These are phyloP conservation scores for Leptothorax acervorum DNA, from an alignment of 2,888 invertebrate genomes.

Conservation along the genomic window DNA sequence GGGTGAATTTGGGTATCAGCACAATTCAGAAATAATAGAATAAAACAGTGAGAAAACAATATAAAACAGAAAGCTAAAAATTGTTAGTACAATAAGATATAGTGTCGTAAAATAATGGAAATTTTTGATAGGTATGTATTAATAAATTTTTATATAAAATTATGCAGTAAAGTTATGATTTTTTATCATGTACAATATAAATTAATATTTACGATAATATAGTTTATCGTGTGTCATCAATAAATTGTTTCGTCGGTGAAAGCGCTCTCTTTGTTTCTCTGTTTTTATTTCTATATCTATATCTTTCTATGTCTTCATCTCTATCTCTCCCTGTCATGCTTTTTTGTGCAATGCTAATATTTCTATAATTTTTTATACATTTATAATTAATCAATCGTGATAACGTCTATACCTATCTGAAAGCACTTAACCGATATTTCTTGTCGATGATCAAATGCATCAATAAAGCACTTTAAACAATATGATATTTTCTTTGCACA, in stretches of 20 bases:
- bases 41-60: not conserved
- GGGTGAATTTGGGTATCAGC: not conserved
- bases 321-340: not conserved
- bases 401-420: constrained; percentile 13
- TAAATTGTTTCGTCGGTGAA: not conserved
- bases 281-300: not conserved
- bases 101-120: not conserved
- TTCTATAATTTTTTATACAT: constrained; percentile 6
- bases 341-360: not conserved
- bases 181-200: not conserved
- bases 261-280: not conserved
- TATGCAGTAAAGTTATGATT: not conserved
- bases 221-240: not conserved
- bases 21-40: not conserved
- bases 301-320: not conserved
- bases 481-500: constrained; percentile 14
- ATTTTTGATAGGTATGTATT: not conserved
- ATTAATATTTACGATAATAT: not conserved
- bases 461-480: constrained; percentile 43
- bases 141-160: not conserved
- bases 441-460: constrained; percentile 16
- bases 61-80: not conserved
- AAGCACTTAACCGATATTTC: constrained; percentile 19
- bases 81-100: not conserved
- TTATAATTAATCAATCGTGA: constrained; percentile 5